phyloP scores from a whole-genome alignment of 2,797 vertebrate genomes.

The Intellagama lesueurii region DNA sequence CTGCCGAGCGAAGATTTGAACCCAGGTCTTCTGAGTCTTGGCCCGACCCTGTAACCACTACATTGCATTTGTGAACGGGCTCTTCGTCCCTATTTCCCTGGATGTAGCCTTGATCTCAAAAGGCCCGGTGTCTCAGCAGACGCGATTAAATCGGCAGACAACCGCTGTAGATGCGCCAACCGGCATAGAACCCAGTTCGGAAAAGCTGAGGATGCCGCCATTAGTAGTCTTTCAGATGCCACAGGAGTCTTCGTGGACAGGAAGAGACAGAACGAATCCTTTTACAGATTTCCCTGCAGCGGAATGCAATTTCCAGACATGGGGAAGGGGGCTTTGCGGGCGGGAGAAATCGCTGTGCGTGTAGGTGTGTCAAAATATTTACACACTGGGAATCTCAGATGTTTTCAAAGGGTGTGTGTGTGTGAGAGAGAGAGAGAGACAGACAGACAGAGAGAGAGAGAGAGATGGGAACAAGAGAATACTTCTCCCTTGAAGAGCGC shows the following conservation, averaged over 20 bases:
- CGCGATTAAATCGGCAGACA: background rate
- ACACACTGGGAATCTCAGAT: too few species aligned
- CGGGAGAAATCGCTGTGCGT: background rate
- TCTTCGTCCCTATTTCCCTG: too few species aligned
- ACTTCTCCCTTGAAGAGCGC: too few species aligned
- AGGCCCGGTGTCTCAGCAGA: background rate
- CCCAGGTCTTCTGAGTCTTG: too few species aligned
- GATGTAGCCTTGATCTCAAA: background rate
- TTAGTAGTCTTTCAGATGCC: background rate
- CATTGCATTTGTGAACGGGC: too few species aligned
- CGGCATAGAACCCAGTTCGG: too few species aligned
- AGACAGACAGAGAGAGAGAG: too few species aligned
- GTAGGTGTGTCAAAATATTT: background rate
- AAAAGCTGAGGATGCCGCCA: background rate
- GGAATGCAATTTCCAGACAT: background rate
- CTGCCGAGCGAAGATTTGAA: too few species aligned
- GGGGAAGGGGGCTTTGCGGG: background rate
- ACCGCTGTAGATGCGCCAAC: too few species aligned
- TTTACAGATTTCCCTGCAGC: too few species aligned
- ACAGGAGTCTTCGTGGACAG: background rate
- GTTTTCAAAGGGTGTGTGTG: too few species aligned
- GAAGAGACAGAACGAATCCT: background rate
- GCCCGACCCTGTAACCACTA: too few species aligned
- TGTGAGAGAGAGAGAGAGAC: background rate
- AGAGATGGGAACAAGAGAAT: background rate